Conservation (phyloP, 2,113 vertebrate genomes). For the Phoenicopterus ruber region DNA sequence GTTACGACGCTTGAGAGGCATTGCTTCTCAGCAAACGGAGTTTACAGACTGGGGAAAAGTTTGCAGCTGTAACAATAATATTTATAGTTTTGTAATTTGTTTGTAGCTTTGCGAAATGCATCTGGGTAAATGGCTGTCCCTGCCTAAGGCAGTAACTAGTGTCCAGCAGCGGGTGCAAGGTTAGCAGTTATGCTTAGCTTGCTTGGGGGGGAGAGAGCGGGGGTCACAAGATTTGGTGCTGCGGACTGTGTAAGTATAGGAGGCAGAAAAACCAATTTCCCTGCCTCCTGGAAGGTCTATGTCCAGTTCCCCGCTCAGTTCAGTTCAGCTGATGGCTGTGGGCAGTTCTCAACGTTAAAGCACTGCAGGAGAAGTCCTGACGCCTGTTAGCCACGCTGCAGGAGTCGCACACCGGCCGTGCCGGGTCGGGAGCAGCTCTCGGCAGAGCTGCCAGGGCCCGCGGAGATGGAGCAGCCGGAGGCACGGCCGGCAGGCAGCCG, state of each 20-base stretch:
- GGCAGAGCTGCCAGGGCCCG: not conserved
- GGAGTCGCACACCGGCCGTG: not conserved
- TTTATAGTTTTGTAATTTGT: not conserved
- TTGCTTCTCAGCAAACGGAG: not conserved
- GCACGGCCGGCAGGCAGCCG: not conserved
- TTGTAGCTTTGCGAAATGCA: not conserved
- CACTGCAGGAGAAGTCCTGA: not conserved
- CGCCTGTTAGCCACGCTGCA: not conserved
- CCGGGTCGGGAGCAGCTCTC: not conserved
- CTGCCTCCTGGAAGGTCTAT: not conserved
- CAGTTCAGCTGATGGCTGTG: not conserved
- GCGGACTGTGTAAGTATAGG: not conserved
- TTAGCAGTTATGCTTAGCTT: not conserved
- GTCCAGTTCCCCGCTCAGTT: not conserved
- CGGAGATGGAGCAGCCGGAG: not conserved
- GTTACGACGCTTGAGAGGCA: fast-evolving
- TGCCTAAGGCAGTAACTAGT: not conserved
- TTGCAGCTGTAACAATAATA: not conserved
- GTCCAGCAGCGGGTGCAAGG: not conserved
- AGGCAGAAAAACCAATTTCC: not conserved
- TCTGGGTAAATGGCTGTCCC: not conserved
- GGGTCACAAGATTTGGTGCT: not conserved
- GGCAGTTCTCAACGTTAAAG: not conserved
- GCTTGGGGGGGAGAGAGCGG: not conserved
- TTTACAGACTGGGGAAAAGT: not conserved